Conservation (phyloP, 2,797 vertebrate species). For the Mycteria americana region DNA sequence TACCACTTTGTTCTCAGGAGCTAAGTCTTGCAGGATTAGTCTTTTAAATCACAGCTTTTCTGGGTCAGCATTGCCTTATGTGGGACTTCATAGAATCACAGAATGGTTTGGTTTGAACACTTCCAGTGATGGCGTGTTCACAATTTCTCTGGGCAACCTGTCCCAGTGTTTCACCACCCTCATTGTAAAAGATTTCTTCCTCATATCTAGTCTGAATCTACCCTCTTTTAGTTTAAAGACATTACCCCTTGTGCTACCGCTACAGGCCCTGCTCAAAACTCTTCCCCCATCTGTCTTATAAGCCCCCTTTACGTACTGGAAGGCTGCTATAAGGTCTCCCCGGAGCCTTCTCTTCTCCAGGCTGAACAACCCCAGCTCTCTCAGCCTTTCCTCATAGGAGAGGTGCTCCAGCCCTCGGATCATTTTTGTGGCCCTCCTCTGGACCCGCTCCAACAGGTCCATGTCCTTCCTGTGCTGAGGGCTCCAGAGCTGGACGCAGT, state of each 20-base stretch:
- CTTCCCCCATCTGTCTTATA: not conserved
- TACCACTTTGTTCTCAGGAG: not conserved
- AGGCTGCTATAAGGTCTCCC: rapidly evolving
- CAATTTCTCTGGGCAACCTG: not conserved
- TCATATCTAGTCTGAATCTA: not conserved
- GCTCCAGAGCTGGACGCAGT: rapidly evolving
- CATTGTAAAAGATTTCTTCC: not conserved
- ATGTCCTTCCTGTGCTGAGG: rapidly evolving
- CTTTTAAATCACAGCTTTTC: not conserved
- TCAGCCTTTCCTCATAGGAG: rapidly evolving
- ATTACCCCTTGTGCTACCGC: not conserved
- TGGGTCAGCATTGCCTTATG: not conserved
- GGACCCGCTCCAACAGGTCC: rapidly evolving
- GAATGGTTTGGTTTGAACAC: not conserved
- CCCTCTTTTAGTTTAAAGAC: not conserved
- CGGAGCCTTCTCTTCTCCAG: not conserved
- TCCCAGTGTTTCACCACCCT: not conserved
- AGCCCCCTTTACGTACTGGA: not conserved
- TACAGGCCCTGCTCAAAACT: not conserved
- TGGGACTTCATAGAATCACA: not conserved
- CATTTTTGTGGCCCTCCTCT: not conserved
- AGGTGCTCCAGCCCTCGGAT: not conserved
- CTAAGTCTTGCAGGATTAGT: not conserved
- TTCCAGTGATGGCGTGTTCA: not conserved
- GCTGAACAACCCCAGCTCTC: not conserved